Evolutionary conservation across 92 coral and sea anemone genomes (phyloP).

Genomic region (Epizoanthus stellaris): DNA sequence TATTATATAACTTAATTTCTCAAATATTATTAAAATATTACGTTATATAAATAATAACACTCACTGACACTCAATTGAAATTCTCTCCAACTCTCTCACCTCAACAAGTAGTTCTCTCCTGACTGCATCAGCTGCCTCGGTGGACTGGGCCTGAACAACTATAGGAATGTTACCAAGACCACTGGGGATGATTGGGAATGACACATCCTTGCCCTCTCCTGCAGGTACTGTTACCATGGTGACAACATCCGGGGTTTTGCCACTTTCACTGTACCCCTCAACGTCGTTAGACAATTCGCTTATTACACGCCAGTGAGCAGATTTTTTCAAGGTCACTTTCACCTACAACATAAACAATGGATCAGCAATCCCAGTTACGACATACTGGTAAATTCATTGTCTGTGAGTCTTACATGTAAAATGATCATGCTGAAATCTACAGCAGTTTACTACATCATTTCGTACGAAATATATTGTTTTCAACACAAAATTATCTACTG

Average conservation of each 20-base stretch:
- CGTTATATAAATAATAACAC: neutral
- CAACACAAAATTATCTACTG: too few relatives aligned
- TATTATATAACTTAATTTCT: neutral
- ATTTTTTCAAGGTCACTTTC: slow-evolving; percentile 77
- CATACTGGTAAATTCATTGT: too few relatives aligned
- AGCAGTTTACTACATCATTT: too few relatives aligned
- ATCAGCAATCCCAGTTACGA: too few relatives aligned
- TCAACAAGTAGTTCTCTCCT: slow-evolving; percentile 80
- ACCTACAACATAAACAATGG: slow-evolving; percentile 50
- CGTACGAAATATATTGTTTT: too few relatives aligned
- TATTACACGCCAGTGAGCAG: slow-evolving; percentile 70
- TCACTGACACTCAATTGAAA: neutral
- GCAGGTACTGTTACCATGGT: slow-evolving; percentile 70
- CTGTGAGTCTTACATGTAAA: too few relatives aligned
- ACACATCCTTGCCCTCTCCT: slow-evolving; percentile 79
- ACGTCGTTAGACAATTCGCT: slow-evolving; percentile 42
- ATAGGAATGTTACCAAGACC: slow-evolving; percentile 83
- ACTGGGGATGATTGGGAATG: slow-evolving; percentile 85
- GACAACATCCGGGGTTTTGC: slow-evolving; percentile 60
- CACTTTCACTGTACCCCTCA: slow-evolving; percentile 11
- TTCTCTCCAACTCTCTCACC: slow-evolving; percentile 60
- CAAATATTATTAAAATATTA: neutral
- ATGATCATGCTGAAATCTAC: too few relatives aligned
- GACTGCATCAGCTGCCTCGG: slow-evolving; percentile 85
- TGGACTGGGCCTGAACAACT: slow-evolving; percentile 87